A percentile compares a stretch with the other conserved stretches of the same genome.
Evolutionary conservation across 2,888 invertebrate genomes (phyloP).

Genomic region (Oscheius sp.): DNA sequence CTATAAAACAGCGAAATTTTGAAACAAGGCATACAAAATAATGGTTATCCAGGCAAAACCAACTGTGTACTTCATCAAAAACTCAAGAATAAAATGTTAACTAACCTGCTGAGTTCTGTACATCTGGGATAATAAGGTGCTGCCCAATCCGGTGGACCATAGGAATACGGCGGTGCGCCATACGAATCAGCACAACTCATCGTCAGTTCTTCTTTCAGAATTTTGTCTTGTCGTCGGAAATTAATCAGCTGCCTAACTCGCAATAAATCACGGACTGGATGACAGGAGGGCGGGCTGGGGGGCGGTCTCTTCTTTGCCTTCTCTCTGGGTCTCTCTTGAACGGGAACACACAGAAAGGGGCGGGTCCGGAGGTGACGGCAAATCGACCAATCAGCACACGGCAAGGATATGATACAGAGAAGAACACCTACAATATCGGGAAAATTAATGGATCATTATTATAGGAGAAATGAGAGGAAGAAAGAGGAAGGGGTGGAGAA

Average conservation of each 20-base stretch:
- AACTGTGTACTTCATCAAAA: too few relatives aligned
- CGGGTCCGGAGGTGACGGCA: neutral
- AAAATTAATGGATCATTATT: neutral
- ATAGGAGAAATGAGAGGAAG: neutral
- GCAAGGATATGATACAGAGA: neutral
- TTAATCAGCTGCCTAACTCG: conserved; percentile 38
- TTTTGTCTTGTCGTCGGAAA: neutral
- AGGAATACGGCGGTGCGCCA: conserved; percentile 44
- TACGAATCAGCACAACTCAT: conserved; percentile 59
- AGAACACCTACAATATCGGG: neutral
- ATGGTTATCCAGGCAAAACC: too few relatives aligned
- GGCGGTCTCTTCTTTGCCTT: neutral
- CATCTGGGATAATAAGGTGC: conserved; percentile 38
- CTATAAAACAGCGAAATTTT: neutral
- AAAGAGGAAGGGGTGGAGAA: too few relatives aligned
- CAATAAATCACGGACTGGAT: conserved; percentile 38
- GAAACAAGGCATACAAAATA: too few relatives aligned
- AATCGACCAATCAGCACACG: neutral
- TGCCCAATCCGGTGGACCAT: conserved; percentile 48
- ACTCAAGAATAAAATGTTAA: neutral
- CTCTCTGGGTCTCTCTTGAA: too few relatives aligned
- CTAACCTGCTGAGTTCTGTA: conserved; percentile 32
- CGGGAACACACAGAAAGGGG: neutral
- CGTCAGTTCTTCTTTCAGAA: too few relatives aligned
- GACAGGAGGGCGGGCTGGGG: conserved; percentile 30